phyloP scores from a whole-genome alignment of 1,140 invertebrate species.

The Meloidogyne chitwoodi region DNA sequence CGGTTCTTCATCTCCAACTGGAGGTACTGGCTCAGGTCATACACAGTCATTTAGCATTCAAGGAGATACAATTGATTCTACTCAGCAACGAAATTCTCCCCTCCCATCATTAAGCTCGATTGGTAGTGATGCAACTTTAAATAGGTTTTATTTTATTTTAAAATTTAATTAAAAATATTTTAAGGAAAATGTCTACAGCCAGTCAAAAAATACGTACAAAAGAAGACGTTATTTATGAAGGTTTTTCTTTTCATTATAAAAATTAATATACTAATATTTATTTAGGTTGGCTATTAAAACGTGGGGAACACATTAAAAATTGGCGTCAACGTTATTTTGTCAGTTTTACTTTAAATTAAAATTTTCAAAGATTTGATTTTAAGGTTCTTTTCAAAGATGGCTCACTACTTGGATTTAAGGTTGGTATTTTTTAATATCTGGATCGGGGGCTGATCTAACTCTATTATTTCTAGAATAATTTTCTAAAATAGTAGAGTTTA shows the following conservation, averaged over 20 bases:
- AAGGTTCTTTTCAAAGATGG: conserved; percentile 80
- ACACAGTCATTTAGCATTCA: neutral
- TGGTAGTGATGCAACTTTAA: conserved; percentile 15
- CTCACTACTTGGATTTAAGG: conserved; percentile 82
- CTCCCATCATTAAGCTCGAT: conserved; percentile 12
- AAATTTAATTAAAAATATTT: neutral
- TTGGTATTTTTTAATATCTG: neutral
- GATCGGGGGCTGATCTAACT: too few relatives aligned
- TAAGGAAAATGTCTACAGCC: conserved; percentile 35
- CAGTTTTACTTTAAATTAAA: neutral
- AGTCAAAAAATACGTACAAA: conserved; percentile 27
- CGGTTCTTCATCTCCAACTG: neutral
- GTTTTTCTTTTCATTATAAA: neutral
- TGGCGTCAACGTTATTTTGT: conserved; percentile 92
- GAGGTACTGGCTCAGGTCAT: neutral
- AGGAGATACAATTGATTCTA: neutral
- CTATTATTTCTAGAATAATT: too few relatives aligned
- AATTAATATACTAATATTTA: neutral
- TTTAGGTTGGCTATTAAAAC: conserved; percentile 54
- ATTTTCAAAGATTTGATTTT: neutral
- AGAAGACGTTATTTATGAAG: conserved; percentile 31
- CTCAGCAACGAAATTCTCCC: conserved; percentile 2
- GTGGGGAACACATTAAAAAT: conserved; percentile 71
- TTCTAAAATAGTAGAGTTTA: too few relatives aligned
- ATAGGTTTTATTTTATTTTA: neutral